Base-by-base conservation (phyloP, 2,113 vertebrate genomes). In the Crotophaga sulcirostris region DNA sequence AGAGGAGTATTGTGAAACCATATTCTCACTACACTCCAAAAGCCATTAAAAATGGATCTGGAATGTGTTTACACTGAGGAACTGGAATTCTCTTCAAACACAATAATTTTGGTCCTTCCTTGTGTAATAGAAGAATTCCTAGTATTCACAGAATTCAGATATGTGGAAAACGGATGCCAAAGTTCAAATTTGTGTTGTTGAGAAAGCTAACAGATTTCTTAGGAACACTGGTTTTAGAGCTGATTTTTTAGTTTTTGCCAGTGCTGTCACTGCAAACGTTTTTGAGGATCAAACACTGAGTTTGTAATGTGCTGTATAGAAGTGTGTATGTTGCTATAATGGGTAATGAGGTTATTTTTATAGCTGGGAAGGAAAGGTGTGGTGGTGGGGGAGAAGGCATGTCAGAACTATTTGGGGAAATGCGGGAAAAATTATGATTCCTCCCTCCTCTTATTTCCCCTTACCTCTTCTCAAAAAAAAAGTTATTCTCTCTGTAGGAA, bases 101-200 rank as follows among this genome's bases (percentile, higher is more conserved):
- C 52, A 68, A 10, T 73, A 34, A 40, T 74, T 68, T 40, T 60
- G 68, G 55, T 63, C 25, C 11, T 72, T 77, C 19, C 34, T 67
- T 68, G 21, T 80, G 11, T 33, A 20, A 55, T 45, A 68, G 42
- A 76, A 90, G 40, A 90, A 93, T 76, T 80, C 74, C 69, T 89
- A 62, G 66, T 75, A 69, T 73, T 91, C 90, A 63, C 29, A 66
- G 73, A 64, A 86, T 47, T 44, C 18, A 49, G 44, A 72, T 84
- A 86, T 62, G 68, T 94, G 63, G 52, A 81, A 91, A 94, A 82
- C 79, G 94, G 87, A 94, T 89, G 87, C 69, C 60, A 76, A 84
- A 84, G 45, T 70, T 94, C 72, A 63, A 34, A 86, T 84, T 67
- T 24, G 28, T 47, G 28, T 82, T 75, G 29, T 92, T 94, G 66